A percentile compares a stretch with the other conserved stretches of the same genome.
These are phyloP conservation scores for Ictalurus furcatus DNA, from an alignment of 2,113 vertebrate species.

Conservation along the genomic window DNA sequence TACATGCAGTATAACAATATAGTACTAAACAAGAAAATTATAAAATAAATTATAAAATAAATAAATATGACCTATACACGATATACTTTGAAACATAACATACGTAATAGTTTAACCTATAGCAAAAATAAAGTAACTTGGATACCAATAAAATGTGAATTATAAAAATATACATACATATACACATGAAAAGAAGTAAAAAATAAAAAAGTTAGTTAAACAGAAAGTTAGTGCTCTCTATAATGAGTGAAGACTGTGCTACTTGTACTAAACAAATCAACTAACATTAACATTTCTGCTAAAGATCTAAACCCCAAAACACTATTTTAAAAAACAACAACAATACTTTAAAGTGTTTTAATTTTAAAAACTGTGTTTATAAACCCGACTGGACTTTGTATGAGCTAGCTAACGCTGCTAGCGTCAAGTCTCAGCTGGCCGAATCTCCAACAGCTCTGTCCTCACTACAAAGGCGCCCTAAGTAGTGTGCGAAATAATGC, in stretches of 20 bases:
- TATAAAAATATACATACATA: too few species aligned
- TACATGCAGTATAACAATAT: too few species aligned
- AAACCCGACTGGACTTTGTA: background rate
- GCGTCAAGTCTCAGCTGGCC: constrained; percentile 13
- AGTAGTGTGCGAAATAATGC: background rate
- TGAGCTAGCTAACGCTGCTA: constrained; percentile 27
- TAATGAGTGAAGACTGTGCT: background rate
- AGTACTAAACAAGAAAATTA: background rate
- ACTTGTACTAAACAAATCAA: constrained; percentile 2
- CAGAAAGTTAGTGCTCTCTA: background rate
- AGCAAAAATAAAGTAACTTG: background rate
- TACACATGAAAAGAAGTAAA: background rate
- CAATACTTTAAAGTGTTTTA: background rate
- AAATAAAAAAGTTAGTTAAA: background rate
- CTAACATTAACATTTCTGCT: background rate
- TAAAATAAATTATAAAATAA: background rate
- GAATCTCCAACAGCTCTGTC: background rate
- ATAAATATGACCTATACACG: background rate
- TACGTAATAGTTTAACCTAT: background rate
- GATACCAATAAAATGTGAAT: background rate
- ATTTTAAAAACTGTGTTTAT: background rate
- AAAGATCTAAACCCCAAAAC: background rate
- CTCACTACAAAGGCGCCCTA: background rate
- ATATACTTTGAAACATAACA: background rate
- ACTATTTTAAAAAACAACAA: background rate